Evolutionary conservation across 2,797 vertebrate species (phyloP).

Genomic region (Menidia menidia): DNA sequence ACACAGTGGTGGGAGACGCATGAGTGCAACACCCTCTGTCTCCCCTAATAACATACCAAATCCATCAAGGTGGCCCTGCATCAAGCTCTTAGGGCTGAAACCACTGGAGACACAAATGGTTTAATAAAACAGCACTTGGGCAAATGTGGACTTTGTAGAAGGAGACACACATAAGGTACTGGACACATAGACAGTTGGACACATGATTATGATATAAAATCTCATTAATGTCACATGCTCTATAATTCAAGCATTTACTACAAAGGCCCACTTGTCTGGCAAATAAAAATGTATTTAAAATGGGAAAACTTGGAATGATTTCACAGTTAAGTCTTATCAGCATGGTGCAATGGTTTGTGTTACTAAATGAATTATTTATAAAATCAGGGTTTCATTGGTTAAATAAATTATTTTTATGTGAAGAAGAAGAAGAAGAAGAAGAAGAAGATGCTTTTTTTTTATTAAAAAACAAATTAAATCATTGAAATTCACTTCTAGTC

Average conservation of each 20-base stretch:
- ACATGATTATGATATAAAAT: constrained; percentile 49
- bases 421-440: background rate
- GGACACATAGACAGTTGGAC: constrained; percentile 16
- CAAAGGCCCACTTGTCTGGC: constrained; percentile 1
- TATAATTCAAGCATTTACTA: constrained; percentile 5
- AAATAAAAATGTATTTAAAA: constrained; percentile 1
- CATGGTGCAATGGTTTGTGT: background rate
- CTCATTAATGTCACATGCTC: constrained; percentile 40
- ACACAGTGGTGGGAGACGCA: constrained; percentile 33
- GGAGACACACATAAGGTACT: constrained; percentile 21
- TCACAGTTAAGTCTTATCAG: background rate
- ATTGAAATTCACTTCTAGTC: constrained; percentile 47
- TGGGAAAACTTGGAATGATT: background rate
- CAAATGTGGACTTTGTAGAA: constrained; percentile 51
- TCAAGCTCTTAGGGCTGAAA: constrained; percentile 47
- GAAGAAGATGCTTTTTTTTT: constrained; percentile 46
- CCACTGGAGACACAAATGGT: constrained; percentile 50
- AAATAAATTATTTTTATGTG: background rate
- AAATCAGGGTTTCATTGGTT: background rate
- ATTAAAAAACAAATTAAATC: constrained; percentile 65
- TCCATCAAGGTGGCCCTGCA: constrained; percentile 75
- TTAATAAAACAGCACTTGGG: constrained; percentile 54
- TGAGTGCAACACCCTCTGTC: constrained; percentile 71
- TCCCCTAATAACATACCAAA: constrained; percentile 82
- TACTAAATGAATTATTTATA: background rate